Conservation (phyloP, 2,113 vertebrate genomes). For the Gymnogyps californianus region DNA sequence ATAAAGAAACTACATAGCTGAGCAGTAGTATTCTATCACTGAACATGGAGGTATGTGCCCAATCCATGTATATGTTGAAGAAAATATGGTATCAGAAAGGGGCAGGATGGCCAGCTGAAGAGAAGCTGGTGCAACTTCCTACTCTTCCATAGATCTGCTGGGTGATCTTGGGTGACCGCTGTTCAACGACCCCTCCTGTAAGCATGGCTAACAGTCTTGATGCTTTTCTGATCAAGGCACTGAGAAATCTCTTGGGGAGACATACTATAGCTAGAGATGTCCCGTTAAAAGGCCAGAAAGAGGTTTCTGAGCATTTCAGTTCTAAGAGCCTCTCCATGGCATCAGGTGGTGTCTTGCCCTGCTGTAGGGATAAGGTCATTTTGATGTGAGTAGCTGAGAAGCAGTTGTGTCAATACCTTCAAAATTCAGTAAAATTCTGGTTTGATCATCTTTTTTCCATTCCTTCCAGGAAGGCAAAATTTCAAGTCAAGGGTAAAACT, state of each 20-base stretch:
- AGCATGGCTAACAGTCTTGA: not conserved
- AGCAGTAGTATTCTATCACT: not conserved
- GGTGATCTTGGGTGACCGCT: not conserved
- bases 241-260: not conserved
- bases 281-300: not conserved
- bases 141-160: not conserved
- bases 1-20: not conserved
- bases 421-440: not conserved
- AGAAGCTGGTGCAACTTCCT: not conserved
- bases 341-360: not conserved
- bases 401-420: not conserved
- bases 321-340: not conserved
- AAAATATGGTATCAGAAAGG: not conserved
- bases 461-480: not conserved
- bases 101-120: not conserved
- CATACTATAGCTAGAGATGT: not conserved
- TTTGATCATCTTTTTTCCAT: not conserved
- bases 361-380: not conserved
- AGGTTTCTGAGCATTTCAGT: too few species aligned
- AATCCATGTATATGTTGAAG: not conserved
- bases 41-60: fast-evolving
- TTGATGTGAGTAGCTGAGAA: not conserved
- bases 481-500: not conserved
- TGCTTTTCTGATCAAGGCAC: not conserved
- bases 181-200: not conserved